Evolutionary conservation across 2,113 vertebrate species (phyloP).

Genomic region (Ovibos moschatus): DNA sequence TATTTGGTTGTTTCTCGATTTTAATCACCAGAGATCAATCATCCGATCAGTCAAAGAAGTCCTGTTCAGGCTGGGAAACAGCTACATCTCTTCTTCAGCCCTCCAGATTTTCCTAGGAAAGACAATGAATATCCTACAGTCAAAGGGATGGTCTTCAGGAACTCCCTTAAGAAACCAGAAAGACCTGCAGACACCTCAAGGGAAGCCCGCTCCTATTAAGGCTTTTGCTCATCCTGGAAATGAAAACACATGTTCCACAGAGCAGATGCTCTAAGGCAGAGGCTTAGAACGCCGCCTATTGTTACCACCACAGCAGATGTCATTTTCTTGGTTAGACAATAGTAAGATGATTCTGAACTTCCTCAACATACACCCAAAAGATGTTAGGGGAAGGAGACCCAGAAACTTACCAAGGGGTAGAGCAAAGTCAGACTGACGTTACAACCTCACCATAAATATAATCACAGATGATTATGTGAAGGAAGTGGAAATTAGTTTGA

Average conservation of each 20-base stretch:
- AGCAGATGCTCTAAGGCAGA: neutral
- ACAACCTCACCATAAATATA: neutral
- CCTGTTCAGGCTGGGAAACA: neutral
- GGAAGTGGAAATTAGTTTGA: neutral
- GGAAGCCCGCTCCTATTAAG: neutral
- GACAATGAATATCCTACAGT: neutral
- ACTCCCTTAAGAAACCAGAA: neutral
- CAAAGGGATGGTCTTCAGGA: neutral
- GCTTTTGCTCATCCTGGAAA: neutral
- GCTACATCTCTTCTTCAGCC: conserved; percentile 29
- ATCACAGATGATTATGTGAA: neutral
- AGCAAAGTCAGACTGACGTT: neutral
- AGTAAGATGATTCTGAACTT: neutral
- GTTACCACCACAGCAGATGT: neutral
- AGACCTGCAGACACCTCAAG: neutral
- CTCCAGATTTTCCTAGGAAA: conserved; percentile 66
- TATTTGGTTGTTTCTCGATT: neutral
- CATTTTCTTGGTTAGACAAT: neutral
- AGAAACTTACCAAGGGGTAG: neutral
- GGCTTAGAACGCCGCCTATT: neutral
- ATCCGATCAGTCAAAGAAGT: neutral
- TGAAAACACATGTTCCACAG: neutral
- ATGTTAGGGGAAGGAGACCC: neutral
- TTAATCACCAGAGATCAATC: conserved; percentile 5
- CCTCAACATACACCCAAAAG: neutral